Conservation (phyloP, 2,113 vertebrate species). For the Recurvirostra avosetta region DNA sequence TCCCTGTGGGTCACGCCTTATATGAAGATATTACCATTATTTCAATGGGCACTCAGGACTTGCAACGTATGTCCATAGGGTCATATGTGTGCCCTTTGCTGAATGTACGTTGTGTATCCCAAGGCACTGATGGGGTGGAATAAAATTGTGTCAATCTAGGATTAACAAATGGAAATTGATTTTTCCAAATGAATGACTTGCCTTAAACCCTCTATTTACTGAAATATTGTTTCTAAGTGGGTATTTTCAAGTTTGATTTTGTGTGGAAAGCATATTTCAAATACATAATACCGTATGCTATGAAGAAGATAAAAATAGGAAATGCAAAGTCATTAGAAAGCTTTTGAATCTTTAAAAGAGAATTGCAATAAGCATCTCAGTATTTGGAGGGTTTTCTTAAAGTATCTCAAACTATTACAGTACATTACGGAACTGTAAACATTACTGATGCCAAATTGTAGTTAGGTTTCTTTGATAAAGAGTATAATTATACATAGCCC, state of each 20-base stretch:
- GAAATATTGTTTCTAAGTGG: constrained; percentile 64
- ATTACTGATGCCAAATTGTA: constrained; percentile 51
- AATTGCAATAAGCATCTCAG: constrained; percentile 75
- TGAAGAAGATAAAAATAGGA: constrained; percentile 1
- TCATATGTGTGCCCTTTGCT: constrained; percentile 64
- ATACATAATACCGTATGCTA: neutral
- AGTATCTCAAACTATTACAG: constrained; percentile 37
- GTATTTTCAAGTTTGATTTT: constrained; percentile 50
- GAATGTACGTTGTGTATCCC: constrained; percentile 72
- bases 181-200: constrained; percentile 81
- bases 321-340: neutral
- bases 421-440: neutral
- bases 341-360: constrained; percentile 47
- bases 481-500: constrained; percentile 12
- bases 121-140: constrained; percentile 67
- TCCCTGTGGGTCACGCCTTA: constrained; percentile 77
- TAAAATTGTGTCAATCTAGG: constrained; percentile 46
- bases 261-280: constrained; percentile 8
- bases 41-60: constrained; percentile 74
- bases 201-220: constrained; percentile 95
- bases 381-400: constrained; percentile 74
- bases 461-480: constrained; percentile 27
- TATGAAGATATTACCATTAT: constrained; percentile 62
- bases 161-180: constrained; percentile 46
- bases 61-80: constrained; percentile 65